phyloP scores from a whole-genome alignment of 1,140 invertebrate species.

The Saxidomus purpurata region DNA sequence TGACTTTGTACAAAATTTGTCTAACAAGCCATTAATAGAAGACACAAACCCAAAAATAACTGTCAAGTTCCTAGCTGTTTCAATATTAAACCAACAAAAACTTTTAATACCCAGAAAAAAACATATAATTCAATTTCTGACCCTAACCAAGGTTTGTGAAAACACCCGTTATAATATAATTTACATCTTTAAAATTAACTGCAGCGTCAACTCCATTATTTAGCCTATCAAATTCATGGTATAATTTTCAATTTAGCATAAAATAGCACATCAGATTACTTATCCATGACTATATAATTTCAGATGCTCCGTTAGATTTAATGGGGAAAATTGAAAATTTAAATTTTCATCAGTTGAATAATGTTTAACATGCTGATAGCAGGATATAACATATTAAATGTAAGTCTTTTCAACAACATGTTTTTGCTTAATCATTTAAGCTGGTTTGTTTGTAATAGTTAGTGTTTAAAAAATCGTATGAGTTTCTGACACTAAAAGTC shows the following conservation, averaged over 20 bases:
- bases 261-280: constrained; percentile 50
- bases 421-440: too few species aligned
- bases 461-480: too few species aligned
- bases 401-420: too few species aligned
- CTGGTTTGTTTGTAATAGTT: too few species aligned
- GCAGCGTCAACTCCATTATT: constrained; percentile 54
- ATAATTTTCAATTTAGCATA: constrained; percentile 66
- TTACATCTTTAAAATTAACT: constrained; percentile 52
- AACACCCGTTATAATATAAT: constrained; percentile 54
- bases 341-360: constrained; percentile 45
- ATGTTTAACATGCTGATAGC: neutral
- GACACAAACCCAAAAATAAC: neutral
- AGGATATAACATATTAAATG: too few species aligned
- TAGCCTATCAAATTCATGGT: constrained; percentile 56
- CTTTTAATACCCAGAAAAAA: neutral
- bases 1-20: too few species aligned
- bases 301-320: constrained; percentile 51
- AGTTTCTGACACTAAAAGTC: too few species aligned
- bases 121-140: neutral
- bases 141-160: neutral
- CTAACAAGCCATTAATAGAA: too few species aligned
- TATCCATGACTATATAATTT: constrained; percentile 41
- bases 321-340: constrained; percentile 36
- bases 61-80: neutral
- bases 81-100: neutral